Evolutionary conservation across 1,140 invertebrate species (phyloP).

Genomic region (Lithobius niger): DNA sequence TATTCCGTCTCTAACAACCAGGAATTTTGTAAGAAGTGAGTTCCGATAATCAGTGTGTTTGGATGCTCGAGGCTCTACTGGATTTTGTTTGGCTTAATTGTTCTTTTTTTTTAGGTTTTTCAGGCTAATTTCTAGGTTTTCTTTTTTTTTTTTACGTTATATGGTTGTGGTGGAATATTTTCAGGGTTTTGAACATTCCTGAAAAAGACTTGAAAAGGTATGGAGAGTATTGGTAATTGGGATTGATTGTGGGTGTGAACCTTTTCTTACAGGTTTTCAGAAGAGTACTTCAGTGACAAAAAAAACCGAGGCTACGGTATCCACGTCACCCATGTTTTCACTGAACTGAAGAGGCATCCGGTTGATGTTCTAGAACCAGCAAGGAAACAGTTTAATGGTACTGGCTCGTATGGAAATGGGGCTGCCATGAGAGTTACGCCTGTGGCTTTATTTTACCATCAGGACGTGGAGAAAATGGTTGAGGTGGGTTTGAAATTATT

Average conservation of each 20-base stretch:
- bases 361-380: conserved; percentile 52
- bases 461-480: conserved; percentile 38
- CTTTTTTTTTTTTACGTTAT: too few species aligned
- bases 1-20: too few species aligned
- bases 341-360: conserved; percentile 41
- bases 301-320: conserved; percentile 47
- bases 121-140: too few species aligned
- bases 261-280: conserved; percentile 40
- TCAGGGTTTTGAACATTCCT: too few species aligned
- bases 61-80: too few species aligned
- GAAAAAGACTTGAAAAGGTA: too few species aligned
- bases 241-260: neutral
- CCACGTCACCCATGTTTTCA: conserved; percentile 47
- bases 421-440: conserved; percentile 58
- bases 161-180: too few species aligned
- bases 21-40: too few species aligned
- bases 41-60: too few species aligned
- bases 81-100: too few species aligned
- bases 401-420: conserved; percentile 63
- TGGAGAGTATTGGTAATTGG: too few species aligned
- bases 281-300: conserved; percentile 48
- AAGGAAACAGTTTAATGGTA: conserved; percentile 50
- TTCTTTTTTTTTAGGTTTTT: too few species aligned
- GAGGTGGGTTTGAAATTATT: conserved; percentile 23
- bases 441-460: conserved; percentile 45